These are phyloP conservation scores for Drosophila rufa DNA, from an alignment of 1,140 invertebrate species.

Conservation along the genomic window DNA sequence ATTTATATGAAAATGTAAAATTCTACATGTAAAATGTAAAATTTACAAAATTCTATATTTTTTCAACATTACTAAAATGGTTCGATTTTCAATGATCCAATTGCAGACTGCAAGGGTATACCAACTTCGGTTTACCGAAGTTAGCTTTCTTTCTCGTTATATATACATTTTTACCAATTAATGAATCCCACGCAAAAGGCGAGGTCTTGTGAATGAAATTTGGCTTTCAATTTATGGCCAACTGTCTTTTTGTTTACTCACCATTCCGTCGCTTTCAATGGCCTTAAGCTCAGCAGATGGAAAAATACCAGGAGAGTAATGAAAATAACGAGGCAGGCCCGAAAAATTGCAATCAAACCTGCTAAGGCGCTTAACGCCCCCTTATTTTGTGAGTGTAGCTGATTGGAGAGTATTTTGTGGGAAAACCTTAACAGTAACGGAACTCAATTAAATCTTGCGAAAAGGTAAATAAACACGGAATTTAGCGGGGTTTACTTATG, in stretches of 20 bases:
- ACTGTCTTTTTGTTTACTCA: slow-evolving; percentile 29
- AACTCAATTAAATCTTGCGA: slow-evolving; percentile 17
- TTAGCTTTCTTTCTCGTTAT: too few species aligned
- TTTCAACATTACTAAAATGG: too few species aligned
- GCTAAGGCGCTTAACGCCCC: slow-evolving; percentile 62
- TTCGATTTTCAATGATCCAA: too few species aligned
- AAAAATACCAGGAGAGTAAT: slow-evolving; percentile 51
- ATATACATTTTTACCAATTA: not conserved
- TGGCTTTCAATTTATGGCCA: slow-evolving; percentile 22
- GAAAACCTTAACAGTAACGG: slow-evolving; percentile 1
- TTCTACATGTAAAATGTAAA: too few species aligned
- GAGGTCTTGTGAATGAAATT: slow-evolving; percentile 13
- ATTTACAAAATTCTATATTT: too few species aligned
- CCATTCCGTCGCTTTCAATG: slow-evolving; percentile 18
- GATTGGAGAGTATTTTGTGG: slow-evolving; percentile 51
- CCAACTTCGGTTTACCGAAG: too few species aligned
- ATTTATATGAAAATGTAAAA: too few species aligned
- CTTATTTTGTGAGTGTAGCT: slow-evolving; percentile 19
- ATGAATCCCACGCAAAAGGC: slow-evolving; percentile 17
- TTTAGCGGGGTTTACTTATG: not conserved
- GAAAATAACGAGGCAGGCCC: slow-evolving; percentile 40
- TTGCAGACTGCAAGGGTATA: too few species aligned
- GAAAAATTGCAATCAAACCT: slow-evolving; percentile 64
- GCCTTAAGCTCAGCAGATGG: slow-evolving; percentile 34
- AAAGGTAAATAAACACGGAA: slow-evolving; percentile 19